These are phyloP conservation scores for Brachionus plicatilis DNA, from an alignment of 1,140 invertebrate species.

Conservation along the genomic window DNA sequence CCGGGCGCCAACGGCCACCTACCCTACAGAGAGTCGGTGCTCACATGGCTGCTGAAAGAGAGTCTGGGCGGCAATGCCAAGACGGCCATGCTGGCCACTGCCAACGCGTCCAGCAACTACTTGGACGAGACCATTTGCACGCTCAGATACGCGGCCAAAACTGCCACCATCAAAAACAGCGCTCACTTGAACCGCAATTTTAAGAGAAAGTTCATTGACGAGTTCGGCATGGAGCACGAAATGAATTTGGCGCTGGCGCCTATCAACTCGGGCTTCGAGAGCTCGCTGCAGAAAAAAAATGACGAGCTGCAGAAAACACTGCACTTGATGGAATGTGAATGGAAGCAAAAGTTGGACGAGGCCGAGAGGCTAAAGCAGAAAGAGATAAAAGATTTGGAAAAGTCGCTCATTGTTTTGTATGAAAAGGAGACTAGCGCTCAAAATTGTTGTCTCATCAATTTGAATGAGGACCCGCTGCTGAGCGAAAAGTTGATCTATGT, in stretches of 20 bases:
- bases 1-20: slow-evolving; percentile 48
- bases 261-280: slow-evolving; percentile 45
- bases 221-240: slow-evolving; percentile 3
- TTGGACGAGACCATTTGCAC: slow-evolving; percentile 76
- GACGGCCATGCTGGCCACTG: slow-evolving; percentile 80
- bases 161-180: slow-evolving; percentile 16
- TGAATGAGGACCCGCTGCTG: slow-evolving; percentile 67
- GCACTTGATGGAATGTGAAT: slow-evolving; percentile 4
- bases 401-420: slow-evolving; percentile 51
- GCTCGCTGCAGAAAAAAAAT: slow-evolving; percentile 55
- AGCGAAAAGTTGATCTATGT: slow-evolving; percentile 66
- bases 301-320: slow-evolving; percentile 41
- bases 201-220: not conserved
- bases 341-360: slow-evolving; percentile 34
- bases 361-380: slow-evolving; percentile 48
- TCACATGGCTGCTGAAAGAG: slow-evolving; percentile 84
- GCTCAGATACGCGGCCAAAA: slow-evolving; percentile 66
- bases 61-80: slow-evolving; percentile 86
- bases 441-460: slow-evolving; percentile 59
- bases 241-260: not conserved
- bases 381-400: slow-evolving; percentile 51
- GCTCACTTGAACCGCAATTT: slow-evolving; percentile 33
- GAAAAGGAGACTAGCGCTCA: slow-evolving; percentile 9
- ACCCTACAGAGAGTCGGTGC: slow-evolving; percentile 80
- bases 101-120: slow-evolving; percentile 71